Evolutionary conservation across 2,888 invertebrate species (phyloP).

Genomic region (Cephus sareptanus): DNA sequence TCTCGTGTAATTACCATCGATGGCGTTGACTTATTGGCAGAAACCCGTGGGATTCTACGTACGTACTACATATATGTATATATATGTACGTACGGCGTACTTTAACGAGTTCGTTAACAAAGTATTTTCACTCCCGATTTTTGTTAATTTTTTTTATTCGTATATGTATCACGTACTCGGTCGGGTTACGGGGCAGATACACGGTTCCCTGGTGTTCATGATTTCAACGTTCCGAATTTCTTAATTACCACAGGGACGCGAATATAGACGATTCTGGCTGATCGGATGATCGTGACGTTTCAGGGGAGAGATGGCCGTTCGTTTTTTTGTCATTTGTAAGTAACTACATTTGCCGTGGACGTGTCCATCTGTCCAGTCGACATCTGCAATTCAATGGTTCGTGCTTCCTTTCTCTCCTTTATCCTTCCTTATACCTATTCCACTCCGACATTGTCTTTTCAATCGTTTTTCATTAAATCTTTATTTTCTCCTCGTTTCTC

Average conservation of each 20-base stretch:
- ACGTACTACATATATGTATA: not conserved
- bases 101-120: not conserved
- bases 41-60: not conserved
- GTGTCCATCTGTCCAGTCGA: slow-evolving; percentile 56
- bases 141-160: not conserved
- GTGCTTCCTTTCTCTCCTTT: not conserved
- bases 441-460: not conserved
- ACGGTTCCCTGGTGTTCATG: not conserved
- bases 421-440: not conserved
- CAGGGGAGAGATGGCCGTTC: not conserved
- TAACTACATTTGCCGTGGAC: slow-evolving; percentile 28
- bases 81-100: not conserved
- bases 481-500: not conserved
- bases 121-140: not conserved
- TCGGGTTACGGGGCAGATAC: not conserved
- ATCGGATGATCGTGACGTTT: not conserved
- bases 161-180: not conserved
- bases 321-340: not conserved
- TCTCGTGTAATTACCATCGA: slow-evolving; percentile 16
- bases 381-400: slow-evolving; percentile 57
- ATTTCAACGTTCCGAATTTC: not conserved
- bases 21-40: slow-evolving; percentile 17
- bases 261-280: not conserved
- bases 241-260: not conserved
- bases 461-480: not conserved